These are phyloP conservation scores for Loris lydekkerianus DNA, from an alignment of 2,797 vertebrate species.

Conservation along the genomic window DNA sequence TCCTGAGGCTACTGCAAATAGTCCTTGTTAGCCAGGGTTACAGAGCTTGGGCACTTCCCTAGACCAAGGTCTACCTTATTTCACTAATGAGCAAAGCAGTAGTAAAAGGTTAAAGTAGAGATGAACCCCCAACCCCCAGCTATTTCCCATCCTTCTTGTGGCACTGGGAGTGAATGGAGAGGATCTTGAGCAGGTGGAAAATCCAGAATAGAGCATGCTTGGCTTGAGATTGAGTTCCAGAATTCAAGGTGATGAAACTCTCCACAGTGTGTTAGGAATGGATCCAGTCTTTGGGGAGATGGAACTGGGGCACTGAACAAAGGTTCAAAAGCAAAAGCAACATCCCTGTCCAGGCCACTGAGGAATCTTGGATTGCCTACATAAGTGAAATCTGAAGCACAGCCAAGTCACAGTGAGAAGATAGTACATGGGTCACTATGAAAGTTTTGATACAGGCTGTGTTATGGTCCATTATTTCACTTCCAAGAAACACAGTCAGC, in stretches of 20 bases:
- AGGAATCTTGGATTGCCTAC: not conserved
- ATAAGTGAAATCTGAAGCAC: not conserved
- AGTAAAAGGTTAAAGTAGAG: not conserved
- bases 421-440: too few relatives aligned
- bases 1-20: not conserved
- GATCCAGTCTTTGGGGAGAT: not conserved
- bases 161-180: not conserved
- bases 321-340: not conserved
- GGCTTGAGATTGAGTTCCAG: not conserved
- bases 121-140: not conserved
- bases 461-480: too few relatives aligned
- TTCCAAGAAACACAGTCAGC: too few relatives aligned
- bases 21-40: too few relatives aligned
- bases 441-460: too few relatives aligned
- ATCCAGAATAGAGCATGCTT: not conserved
- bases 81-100: not conserved
- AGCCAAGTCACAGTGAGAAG: not conserved
- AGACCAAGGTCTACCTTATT: not conserved
- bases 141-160: not conserved
- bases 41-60: not conserved
- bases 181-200: not conserved
- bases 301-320: not conserved
- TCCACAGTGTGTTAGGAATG: not conserved
- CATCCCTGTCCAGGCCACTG: not conserved
- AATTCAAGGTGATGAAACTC: not conserved